Conservation (phyloP, 1,140 invertebrate species). For the Cydia strobilella region DNA sequence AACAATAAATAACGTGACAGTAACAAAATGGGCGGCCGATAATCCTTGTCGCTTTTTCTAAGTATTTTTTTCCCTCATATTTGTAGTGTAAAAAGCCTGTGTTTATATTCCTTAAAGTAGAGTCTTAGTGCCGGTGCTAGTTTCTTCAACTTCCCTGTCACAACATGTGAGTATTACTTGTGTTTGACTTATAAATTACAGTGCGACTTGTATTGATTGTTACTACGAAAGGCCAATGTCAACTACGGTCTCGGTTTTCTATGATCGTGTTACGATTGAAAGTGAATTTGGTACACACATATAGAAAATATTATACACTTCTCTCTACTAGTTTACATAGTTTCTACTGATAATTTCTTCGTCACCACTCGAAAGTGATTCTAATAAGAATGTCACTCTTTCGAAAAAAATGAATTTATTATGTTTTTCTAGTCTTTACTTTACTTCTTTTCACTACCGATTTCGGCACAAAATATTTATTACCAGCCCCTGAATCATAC, state of each 20-base stretch:
- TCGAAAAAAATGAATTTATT: background rate
- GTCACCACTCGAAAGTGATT: background rate
- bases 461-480: background rate
- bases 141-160: conserved; percentile 46
- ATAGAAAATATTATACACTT: background rate
- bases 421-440: background rate
- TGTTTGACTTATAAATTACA: conserved; percentile 41
- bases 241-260: conserved; percentile 35
- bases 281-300: conserved; percentile 8
- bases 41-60: conserved; percentile 42
- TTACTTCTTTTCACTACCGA: background rate
- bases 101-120: conserved; percentile 37
- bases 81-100: conserved; percentile 44
- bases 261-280: conserved; percentile 3
- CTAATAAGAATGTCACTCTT: conserved; percentile 1
- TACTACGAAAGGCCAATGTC: conserved; percentile 67
- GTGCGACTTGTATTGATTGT: conserved; percentile 64
- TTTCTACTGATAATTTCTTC: background rate
- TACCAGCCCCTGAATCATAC: background rate
- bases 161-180: conserved; percentile 47
- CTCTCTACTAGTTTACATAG: background rate
- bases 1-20: conserved; percentile 44
- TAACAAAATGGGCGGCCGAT: conserved; percentile 60
- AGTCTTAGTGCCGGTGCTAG: conserved; percentile 50
- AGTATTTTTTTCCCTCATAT: conserved; percentile 47